Conservation (phyloP, 2,797 vertebrate genomes). For the Sus cebifrons region DNA sequence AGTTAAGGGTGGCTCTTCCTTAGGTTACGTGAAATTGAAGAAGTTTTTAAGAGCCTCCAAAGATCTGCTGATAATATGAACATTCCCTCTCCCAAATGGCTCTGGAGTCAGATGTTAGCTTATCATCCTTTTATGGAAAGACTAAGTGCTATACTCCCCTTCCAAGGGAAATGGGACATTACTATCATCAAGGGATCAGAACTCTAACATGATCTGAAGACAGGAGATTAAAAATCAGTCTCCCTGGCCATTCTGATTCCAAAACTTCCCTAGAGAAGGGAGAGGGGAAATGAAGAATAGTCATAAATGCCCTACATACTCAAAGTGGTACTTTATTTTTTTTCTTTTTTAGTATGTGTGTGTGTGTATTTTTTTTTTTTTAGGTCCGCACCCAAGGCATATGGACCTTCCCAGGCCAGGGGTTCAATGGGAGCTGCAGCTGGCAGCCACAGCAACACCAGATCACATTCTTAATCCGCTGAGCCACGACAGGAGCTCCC, state of each 20-base stretch:
- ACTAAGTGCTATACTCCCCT: neutral
- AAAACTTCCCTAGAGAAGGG: neutral
- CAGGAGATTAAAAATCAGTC: neutral
- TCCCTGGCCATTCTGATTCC: neutral
- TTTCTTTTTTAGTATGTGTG: too few relatives aligned
- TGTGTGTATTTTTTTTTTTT: too few relatives aligned
- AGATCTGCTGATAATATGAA: neutral
- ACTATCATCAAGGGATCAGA: neutral
- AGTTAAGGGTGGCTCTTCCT: neutral
- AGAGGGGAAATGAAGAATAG: neutral
- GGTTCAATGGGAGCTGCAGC: too few relatives aligned
- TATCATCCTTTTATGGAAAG: constrained; percentile 1
- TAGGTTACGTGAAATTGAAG: neutral
- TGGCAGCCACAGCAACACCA: too few relatives aligned
- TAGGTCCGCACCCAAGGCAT: too few relatives aligned
- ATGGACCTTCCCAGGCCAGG: too few relatives aligned
- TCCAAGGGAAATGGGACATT: neutral
- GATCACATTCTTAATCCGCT: too few relatives aligned
- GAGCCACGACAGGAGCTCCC: too few relatives aligned
- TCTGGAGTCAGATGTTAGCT: neutral
- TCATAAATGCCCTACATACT: neutral
- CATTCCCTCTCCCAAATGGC: neutral
- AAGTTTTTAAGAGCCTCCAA: neutral
- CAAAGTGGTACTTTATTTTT: too few relatives aligned
- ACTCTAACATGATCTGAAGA: neutral